Percentiles rank a stretch among this genome's conserved stretches.
These are phyloP conservation scores for Semaprochilodus insignis DNA, from an alignment of 2,797 vertebrate genomes.

Conservation along the genomic window DNA sequence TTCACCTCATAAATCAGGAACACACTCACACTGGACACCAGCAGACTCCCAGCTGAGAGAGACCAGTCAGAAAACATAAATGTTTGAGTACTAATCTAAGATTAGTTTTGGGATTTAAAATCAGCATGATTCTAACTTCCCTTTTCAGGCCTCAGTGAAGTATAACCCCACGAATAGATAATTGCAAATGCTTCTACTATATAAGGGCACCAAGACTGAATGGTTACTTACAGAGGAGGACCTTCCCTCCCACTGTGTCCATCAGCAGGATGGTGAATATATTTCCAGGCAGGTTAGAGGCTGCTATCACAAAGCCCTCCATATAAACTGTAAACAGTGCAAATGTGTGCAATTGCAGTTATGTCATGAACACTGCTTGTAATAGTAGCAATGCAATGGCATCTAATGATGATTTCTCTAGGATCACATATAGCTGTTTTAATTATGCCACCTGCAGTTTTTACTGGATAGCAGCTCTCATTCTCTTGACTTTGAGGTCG, in stretches of 20 bases:
- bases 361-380: neutral
- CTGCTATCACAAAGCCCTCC: slow-evolving; percentile 77
- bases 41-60: slow-evolving; percentile 74
- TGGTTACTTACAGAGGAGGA: slow-evolving; percentile 75
- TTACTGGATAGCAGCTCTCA: slow-evolving; percentile 76
- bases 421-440: neutral
- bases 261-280: slow-evolving; percentile 80
- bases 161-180: neutral
- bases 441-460: slow-evolving; percentile 69
- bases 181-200: neutral
- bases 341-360: neutral
- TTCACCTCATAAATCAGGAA: slow-evolving; percentile 79
- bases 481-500: slow-evolving; percentile 44
- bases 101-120: neutral
- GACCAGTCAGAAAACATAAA: neutral
- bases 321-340: slow-evolving; percentile 72
- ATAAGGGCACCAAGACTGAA: neutral
- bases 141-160: neutral
- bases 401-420: neutral
- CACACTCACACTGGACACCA: slow-evolving; percentile 76
- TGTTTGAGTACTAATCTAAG: neutral
- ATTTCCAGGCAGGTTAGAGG: slow-evolving; percentile 80
- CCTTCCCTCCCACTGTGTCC: slow-evolving; percentile 75
- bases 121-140: neutral
- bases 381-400: neutral